These are phyloP conservation scores for Blastomussa wellsi DNA, from an alignment of 92 coral and sea anemone species.

Conservation along the genomic window DNA sequence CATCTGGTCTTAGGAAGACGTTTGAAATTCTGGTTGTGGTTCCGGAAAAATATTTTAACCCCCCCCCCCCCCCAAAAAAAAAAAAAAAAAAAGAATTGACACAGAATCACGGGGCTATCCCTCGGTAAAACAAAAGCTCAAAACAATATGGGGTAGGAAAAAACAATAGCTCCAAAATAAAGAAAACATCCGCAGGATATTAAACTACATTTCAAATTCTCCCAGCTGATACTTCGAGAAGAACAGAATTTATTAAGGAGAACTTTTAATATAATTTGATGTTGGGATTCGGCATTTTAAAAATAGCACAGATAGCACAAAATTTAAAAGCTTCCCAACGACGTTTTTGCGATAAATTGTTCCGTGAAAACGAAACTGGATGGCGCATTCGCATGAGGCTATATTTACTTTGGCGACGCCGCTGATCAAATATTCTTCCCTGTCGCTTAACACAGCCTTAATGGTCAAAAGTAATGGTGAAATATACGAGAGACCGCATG, in stretches of 20 bases:
- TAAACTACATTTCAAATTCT: background rate
- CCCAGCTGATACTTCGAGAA: background rate
- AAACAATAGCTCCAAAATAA: no score
- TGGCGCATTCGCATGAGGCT: background rate
- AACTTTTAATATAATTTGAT: background rate
- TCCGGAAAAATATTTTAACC: no score
- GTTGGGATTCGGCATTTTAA: background rate
- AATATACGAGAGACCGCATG: background rate
- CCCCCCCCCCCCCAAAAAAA: no score
- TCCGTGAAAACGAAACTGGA: background rate
- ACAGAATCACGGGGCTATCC: no score
- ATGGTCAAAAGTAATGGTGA: background rate
- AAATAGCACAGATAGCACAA: background rate
- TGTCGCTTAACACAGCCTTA: background rate
- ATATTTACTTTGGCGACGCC: conserved; percentile 7
- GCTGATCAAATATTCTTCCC: background rate
- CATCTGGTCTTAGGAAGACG: no score
- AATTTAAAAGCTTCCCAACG: background rate
- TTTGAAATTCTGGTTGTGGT: no score
- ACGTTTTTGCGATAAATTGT: background rate
- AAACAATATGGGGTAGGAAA: no score
- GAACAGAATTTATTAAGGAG: background rate
- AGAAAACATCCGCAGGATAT: no score
- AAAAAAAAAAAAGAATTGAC: no score
- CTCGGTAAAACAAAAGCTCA: no score